These are phyloP conservation scores for Coranthus polyacanthus DNA, from an alignment of 2,797 vertebrate species.

Conservation along the genomic window DNA sequence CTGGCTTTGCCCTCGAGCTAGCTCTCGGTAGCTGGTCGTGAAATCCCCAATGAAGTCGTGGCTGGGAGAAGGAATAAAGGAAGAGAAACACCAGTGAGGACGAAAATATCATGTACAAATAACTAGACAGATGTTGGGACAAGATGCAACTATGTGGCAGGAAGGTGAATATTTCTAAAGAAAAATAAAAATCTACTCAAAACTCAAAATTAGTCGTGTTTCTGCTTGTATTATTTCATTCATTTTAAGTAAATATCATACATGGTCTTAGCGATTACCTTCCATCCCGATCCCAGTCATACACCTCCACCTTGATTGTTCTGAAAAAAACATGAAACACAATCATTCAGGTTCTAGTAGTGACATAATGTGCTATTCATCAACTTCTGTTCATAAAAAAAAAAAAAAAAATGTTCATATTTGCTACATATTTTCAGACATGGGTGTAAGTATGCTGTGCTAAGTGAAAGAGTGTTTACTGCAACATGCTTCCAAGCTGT, in stretches of 20 bases:
- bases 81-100: constrained; percentile 11
- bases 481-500: not conserved
- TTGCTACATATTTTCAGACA: not conserved
- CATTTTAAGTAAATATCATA: not conserved
- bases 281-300: constrained; percentile 96
- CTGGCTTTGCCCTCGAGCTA: constrained; percentile 94
- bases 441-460: not conserved
- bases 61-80: constrained; percentile 74
- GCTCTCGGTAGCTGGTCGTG: constrained; percentile 95
- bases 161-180: constrained; percentile 10
- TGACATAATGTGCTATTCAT: not conserved
- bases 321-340: constrained; percentile 76
- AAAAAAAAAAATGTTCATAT: no score
- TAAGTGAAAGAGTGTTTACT: constrained; percentile 6
- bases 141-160: not conserved
- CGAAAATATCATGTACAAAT: constrained; percentile 1
- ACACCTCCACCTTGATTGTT: constrained; percentile 97
- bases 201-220: not conserved
- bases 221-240: not conserved
- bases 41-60: constrained; percentile 98
- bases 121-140: constrained; percentile 10
- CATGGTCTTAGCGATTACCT: constrained; percentile 80
- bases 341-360: not conserved
- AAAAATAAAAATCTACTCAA: not conserved
- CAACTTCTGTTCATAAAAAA: no score